Evolutionary conservation across 1,140 invertebrate species (phyloP), one percentile per base, ranked within the genome.

Genomic region (Drosophila lacteicornis): DNA sequence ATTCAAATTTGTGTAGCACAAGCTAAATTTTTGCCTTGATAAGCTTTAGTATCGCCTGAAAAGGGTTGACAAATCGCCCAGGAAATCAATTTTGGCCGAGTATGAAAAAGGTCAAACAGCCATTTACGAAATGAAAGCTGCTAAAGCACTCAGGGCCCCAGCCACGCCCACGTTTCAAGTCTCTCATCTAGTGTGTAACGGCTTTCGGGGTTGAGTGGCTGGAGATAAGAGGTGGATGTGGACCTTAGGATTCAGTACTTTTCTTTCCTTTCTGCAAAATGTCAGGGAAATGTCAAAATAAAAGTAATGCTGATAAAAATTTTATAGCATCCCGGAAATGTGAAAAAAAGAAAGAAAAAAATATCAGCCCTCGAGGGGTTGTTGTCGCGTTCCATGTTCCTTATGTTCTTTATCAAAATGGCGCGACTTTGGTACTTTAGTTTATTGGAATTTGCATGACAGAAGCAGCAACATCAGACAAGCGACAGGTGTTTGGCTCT

Each of bases 251-350:
- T 43, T 51, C 60, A 70, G 80, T 75, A 60, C 67, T 88, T 74
- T 75, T 33, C 80, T 46, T 62, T 73, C 46, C 82, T 75, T 85
- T 85, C 81, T 87, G 75, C 55, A 60, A 85, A 90, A 90, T 90
- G 85, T 90, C 85, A 90, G 79, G 79, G 51, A 88, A 91, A 90
- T 90, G 85, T 90, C 85, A 91, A 90, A 90, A 90, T 90, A 90
- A 90, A 90, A 90, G 85, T 90, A 90, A 90, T 86, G 85, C 82
- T 90, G 85, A 90, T 90, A 90, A 90, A 90, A 91, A 80, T 90
- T 90, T 90, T 90, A 90, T 90, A 91, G 86, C 85, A 82, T 91
- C 79, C 82, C 81, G 90, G 82, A 91, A 81, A 85, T 90, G 82
- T 73, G 60, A 46, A 66, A 79, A 84, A 71, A 49, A 58, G 67